These are phyloP conservation scores for Eleutherodactylus coqui DNA, from an alignment of 2,797 vertebrate genomes.

Conservation along the genomic window DNA sequence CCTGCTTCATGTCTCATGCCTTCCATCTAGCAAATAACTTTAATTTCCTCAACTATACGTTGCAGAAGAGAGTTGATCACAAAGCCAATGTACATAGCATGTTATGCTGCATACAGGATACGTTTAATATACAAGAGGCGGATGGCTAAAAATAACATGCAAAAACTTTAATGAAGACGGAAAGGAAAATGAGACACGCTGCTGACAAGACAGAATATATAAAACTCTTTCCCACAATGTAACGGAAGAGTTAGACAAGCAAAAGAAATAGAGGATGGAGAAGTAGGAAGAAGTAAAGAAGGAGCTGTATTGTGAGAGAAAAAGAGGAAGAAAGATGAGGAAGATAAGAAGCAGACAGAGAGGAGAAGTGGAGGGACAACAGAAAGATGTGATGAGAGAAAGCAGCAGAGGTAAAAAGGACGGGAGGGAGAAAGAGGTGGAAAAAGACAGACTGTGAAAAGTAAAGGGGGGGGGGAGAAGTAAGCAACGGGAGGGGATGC, in stretches of 20 bases:
- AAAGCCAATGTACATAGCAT: not conserved
- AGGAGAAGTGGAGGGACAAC: not conserved
- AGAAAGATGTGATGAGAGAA: conserved; percentile 50
- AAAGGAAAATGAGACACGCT: not conserved
- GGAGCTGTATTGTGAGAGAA: not conserved
- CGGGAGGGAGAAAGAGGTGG: conserved; percentile 25
- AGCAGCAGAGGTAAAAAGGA: conserved; percentile 51
- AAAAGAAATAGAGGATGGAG: conserved; percentile 19
- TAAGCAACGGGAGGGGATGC: conserved; percentile 27
- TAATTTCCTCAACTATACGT: not conserved
- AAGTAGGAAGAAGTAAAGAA: conserved; percentile 17
- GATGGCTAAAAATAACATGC: not conserved
- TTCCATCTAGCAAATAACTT: conserved; percentile 3
- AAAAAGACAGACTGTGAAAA: conserved; percentile 42
- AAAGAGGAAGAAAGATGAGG: conserved; percentile 21
- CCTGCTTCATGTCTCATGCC: not conserved
- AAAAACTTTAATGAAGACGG: not conserved
- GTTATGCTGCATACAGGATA: not conserved
- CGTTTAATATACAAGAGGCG: not conserved
- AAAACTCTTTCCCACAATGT: not conserved
- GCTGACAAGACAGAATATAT: not conserved
- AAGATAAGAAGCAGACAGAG: conserved; percentile 30
- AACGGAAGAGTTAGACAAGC: not conserved
- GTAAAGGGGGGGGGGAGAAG: conserved; percentile 34
- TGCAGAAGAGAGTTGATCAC: not conserved